These are phyloP conservation scores for Setophaga coronata DNA, from an alignment of 2,113 vertebrate species.

Conservation along the genomic window DNA sequence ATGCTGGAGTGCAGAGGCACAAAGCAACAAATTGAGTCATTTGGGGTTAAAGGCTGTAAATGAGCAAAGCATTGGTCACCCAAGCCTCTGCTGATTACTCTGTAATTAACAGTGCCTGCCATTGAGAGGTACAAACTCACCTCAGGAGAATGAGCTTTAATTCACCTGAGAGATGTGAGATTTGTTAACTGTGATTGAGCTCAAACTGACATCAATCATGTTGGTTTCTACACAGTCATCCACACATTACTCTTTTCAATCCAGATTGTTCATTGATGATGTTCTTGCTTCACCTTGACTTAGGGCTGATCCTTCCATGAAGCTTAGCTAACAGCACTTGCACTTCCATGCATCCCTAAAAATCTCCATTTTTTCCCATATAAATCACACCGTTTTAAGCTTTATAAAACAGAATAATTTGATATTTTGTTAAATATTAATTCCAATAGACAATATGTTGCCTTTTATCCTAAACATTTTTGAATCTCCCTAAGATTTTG, in stretches of 20 bases:
- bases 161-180: background rate
- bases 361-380: background rate
- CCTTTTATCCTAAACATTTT: background rate
- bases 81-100: background rate
- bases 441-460: background rate
- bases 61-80: background rate
- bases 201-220: no score
- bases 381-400: background rate
- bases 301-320: background rate
- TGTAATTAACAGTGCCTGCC: background rate
- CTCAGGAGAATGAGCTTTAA: background rate
- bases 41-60: background rate
- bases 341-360: background rate
- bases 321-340: background rate
- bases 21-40: background rate
- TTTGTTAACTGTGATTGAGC: background rate
- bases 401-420: background rate
- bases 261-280: background rate
- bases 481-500: background rate
- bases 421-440: background rate
- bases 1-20: background rate
- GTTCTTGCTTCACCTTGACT: background rate
- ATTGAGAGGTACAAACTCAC: background rate
- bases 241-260: background rate
- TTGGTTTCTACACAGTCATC: background rate